These are phyloP conservation scores for Leucophenga montana DNA, from an alignment of 2,888 invertebrate species.

Conservation along the genomic window DNA sequence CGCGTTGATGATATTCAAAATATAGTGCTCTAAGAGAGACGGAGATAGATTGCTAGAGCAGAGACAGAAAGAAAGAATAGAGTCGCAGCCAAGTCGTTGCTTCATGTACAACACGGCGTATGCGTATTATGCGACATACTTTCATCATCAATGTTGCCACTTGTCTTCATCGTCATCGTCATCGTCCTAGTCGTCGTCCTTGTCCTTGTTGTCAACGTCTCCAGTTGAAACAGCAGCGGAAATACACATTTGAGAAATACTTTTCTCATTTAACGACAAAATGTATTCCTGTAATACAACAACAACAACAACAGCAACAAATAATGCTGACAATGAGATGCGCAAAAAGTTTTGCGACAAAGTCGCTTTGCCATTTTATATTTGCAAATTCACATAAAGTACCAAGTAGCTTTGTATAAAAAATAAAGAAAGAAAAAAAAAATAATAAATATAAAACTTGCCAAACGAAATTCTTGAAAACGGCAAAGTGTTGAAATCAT, in stretches of 20 bases:
- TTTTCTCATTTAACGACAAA: constrained; percentile 66
- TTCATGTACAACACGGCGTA: background rate
- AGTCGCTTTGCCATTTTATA: constrained; percentile 15
- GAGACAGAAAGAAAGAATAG: no score
- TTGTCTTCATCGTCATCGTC: constrained; percentile 33
- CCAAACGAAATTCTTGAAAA: constrained; percentile 32
- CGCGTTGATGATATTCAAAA: constrained; percentile 9
- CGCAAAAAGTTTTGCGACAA: constrained; percentile 22
- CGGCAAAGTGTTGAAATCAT: constrained; percentile 66
- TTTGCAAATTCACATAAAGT: constrained; percentile 24
- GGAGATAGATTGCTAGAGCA: no score
- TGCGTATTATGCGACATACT: constrained; percentile 44
- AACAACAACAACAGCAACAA: constrained; percentile 9
- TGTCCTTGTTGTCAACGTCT: constrained; percentile 49
- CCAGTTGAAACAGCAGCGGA: constrained; percentile 62
- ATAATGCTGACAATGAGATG: constrained; percentile 3
- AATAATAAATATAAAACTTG: background rate
- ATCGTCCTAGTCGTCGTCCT: constrained; percentile 47
- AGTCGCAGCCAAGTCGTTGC: no score
- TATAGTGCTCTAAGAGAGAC: no score
- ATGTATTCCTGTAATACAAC: constrained; percentile 34
- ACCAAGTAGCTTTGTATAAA: background rate
- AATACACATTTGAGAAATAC: constrained; percentile 66
- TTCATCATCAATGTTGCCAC: constrained; percentile 59
- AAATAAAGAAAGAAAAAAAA: background rate